Percentiles rank a stretch among this genome's conserved stretches.
Conservation (phyloP, 2,888 invertebrate species). For the Miltochrista miniata region DNA sequence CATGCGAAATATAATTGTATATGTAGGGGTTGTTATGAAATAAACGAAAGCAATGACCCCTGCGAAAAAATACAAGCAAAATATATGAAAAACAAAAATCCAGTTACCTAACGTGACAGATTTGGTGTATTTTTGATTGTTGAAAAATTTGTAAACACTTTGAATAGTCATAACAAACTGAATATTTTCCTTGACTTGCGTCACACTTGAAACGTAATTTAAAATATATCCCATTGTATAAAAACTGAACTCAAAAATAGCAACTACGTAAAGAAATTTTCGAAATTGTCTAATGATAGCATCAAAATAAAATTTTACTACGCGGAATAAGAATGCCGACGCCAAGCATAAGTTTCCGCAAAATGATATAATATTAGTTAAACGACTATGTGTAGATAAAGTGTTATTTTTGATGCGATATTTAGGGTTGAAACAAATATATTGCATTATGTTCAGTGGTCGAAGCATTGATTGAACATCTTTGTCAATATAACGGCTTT, state of each 20-base stretch:
- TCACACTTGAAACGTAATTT: constrained; percentile 2
- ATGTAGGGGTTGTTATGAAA: neutral
- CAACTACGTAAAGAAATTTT: neutral
- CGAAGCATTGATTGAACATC: constrained; percentile 11
- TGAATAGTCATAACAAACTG: constrained; percentile 13
- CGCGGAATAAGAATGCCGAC: neutral
- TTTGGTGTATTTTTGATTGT: neutral
- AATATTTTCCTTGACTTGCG: constrained; percentile 1
- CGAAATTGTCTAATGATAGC: neutral
- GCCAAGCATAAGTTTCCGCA: neutral
- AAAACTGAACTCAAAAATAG: neutral
- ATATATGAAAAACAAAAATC: neutral
- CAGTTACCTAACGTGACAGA: neutral
- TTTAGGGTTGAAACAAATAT: constrained; percentile 9
- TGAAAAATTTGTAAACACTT: constrained; percentile 4
- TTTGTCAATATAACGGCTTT: neutral
- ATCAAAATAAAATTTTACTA: neutral
- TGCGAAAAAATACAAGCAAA: neutral
- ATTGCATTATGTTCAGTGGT: constrained; percentile 18
- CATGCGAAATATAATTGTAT: neutral
- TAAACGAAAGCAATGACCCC: neutral
- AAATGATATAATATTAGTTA: constrained; percentile 1
- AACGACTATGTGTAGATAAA: constrained; percentile 3
- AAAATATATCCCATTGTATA: constrained; percentile 1
- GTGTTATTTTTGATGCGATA: constrained; percentile 14